Percentiles rank a stretch among this genome's conserved stretches.
Evolutionary conservation across 92 coral and sea anemone species (phyloP).

Genomic region (Blastomussa wellsi): DNA sequence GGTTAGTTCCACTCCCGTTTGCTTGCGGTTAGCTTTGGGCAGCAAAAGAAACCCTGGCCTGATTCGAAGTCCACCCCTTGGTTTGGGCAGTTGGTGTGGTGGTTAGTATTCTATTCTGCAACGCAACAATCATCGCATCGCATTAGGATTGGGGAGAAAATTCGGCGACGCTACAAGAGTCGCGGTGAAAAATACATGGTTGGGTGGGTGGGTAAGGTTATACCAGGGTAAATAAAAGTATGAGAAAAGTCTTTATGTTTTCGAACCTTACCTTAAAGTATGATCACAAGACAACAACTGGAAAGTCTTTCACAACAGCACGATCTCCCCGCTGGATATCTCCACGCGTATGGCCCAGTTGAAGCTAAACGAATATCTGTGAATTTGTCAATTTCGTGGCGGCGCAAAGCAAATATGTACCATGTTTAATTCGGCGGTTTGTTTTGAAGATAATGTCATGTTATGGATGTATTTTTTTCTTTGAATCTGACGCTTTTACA

Average conservation of each 20-base stretch:
- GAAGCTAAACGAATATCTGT: not conserved
- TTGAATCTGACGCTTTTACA: not conserved
- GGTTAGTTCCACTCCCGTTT: no score
- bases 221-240: no score
- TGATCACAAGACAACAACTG: not conserved
- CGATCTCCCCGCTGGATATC: not conserved
- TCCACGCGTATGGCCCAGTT: not conserved
- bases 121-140: no score
- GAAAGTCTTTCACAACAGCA: not conserved
- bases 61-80: slow-evolving; percentile 2
- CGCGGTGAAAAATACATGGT: no score
- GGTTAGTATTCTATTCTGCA: no score
- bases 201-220: no score
- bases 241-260: no score
- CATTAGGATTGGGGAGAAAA: no score
- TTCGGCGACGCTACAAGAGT: no score
- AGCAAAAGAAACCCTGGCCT: slow-evolving; percentile 26
- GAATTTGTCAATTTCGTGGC: not conserved
- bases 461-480: not conserved
- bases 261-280: not conserved
- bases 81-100: no score
- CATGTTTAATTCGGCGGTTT: not conserved
- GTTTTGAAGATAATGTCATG: not conserved
- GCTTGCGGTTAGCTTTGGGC: no score
- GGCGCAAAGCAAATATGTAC: not conserved